Base-by-base conservation (phyloP, 2,888 invertebrate genomes). In the Prosopocoilus inquinatus region DNA sequence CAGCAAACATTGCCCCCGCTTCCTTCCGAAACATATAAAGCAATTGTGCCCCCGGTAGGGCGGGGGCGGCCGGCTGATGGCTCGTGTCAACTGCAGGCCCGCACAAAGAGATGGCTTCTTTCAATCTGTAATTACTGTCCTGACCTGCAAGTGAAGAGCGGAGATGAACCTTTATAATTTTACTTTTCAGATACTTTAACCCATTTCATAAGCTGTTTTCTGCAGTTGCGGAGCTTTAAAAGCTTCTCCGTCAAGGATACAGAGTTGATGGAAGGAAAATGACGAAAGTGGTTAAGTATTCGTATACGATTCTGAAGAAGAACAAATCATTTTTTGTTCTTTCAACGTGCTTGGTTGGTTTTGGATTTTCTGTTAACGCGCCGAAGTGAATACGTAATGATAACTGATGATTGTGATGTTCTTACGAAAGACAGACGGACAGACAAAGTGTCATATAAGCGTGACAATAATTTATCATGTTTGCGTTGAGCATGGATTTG, bases 21-120 rank as follows among this genome's bases (percentile, higher is more conserved):
- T 73, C 72, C 73, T 72, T 74, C 73, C 73, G 73, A 71, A 73
- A 70, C 70, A 68, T 69, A 70, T 71, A 71, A 71, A 73, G 72
- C 71, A 69, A 73, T 73, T 71, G 68, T 66, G 67, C 63, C 65
- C 20, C n/a, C 33, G 47, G 13, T 46, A 38, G 15, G 15, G 16
- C 51, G 39, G 12, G 39, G 48, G 41, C 47, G 48, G 13, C 13
- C 32, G 48, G 15, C 64, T 69, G 71, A 67, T 63, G 67, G 66
- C 62, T 69, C 67, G 68, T 70, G 73, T 74, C 73, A 73, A 64
- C 59, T 63, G 58, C 75, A 73, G 72, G 65, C 64, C 61, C 66
- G 60, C 67, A 75, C 73, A 73, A 73, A 73, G 72, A 72, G 72
- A 72, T 71, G 70, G 69, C 69, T 72, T 72, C 72, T 72, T 73